These are phyloP conservation scores for Achatina immaculata DNA, from an alignment of 1,140 invertebrate genomes.

Conservation along the genomic window DNA sequence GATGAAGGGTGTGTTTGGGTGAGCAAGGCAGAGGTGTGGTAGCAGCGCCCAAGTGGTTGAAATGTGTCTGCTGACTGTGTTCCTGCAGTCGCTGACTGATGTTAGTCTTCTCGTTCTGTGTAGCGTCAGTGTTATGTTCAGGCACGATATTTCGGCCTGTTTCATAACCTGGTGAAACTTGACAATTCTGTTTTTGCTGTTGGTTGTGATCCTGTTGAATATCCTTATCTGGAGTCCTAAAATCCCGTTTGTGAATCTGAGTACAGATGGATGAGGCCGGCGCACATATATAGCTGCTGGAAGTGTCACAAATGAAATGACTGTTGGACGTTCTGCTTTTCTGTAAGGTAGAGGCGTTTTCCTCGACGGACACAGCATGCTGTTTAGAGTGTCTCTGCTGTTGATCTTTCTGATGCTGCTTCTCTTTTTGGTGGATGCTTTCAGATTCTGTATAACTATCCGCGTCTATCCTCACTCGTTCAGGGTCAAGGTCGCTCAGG, in stretches of 20 bases:
- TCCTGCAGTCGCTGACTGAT: neutral
- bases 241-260: no score
- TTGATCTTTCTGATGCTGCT: neutral
- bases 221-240: neutral
- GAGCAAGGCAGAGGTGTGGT: neutral
- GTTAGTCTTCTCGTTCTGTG: neutral
- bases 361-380: neutral
- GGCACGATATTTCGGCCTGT: no score
- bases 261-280: neutral
- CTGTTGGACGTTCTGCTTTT: neutral
- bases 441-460: neutral
- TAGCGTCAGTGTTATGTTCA: neutral
- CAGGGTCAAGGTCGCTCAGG: neutral
- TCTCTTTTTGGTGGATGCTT: neutral
- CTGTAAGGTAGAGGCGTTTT: neutral
- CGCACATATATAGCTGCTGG: neutral
- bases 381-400: neutral
- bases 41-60: neutral
- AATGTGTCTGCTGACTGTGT: neutral
- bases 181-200: neutral
- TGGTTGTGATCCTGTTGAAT: neutral
- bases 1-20: slow-evolving; percentile 50
- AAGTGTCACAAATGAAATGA: neutral
- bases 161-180: neutral
- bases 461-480: neutral